Evolutionary conservation across 1,140 invertebrate genomes (phyloP), one percentile per base, ranked within the genome.

Genomic region (Battus philenor): DNA sequence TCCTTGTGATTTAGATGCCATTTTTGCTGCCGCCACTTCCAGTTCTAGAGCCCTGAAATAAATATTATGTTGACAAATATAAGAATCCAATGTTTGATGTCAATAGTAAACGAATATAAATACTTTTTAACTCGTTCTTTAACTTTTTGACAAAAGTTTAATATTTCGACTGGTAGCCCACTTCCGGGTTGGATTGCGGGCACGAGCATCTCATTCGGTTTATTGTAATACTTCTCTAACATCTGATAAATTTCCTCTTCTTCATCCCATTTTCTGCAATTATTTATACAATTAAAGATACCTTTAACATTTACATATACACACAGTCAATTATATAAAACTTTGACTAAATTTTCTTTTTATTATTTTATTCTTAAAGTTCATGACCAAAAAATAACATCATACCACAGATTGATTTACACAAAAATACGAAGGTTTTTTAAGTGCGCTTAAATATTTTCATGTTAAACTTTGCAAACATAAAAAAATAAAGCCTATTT

Each of bases 241-340:
- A 85, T 46, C 24, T 74, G 61, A 57, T 64, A 76, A 5, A 81
- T 65, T 44, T 82, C 69, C 2, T 85, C 76, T 54, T 85, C 81
- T 58, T 78, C 61, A 44, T 68, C 64, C 81, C 81, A 85, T 46
- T 73, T 69, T 3, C 80, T 84, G 32, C 8, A 49, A 62, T 57
- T 27, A n/a, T n/a, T n/a, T n/a, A n/a, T n/a, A n/a, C n/a, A n/a
- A n/a, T n/a, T n/a, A n/a, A n/a, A n/a, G n/a, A n/a, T n/a, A n/a
- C n/a, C n/a, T n/a, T n/a, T n/a, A n/a, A n/a, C n/a, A n/a, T n/a
- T n/a, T n/a, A n/a, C n/a, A n/a, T n/a, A n/a, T n/a, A n/a, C n/a
- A n/a, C n/a, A n/a, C n/a, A n/a, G n/a, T n/a, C n/a, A n/a, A n/a
- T n/a, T n/a, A n/a, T n/a, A n/a, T n/a, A n/a, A n/a, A n/a, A n/a